Percentiles rank a stretch among this genome's conserved stretches.
Conservation (phyloP, 2,113 vertebrate species). For the Chamaetylas fuelleborni region DNA sequence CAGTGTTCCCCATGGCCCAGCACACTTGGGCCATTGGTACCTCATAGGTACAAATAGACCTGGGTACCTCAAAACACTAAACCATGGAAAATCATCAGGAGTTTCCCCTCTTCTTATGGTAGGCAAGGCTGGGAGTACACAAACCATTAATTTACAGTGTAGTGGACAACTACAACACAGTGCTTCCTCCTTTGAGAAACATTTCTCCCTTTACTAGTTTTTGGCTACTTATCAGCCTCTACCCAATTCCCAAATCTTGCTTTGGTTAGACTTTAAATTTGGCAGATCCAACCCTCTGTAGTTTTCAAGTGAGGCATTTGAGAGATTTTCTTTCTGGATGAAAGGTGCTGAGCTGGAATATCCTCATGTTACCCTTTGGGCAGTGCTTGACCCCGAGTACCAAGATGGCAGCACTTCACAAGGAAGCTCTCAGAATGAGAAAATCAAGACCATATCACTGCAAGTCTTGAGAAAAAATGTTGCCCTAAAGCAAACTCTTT, state of each 20-base stretch:
- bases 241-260: not conserved
- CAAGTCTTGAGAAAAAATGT: slow-evolving; percentile 4
- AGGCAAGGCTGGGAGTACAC: not conserved
- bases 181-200: not conserved
- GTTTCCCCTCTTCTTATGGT: not conserved
- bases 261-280: not conserved
- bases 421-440: not conserved
- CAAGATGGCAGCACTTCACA: not conserved
- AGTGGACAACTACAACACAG: not conserved
- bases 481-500: not conserved
- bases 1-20: not conserved
- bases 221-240: rapidly evolving
- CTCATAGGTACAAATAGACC: too few relatives aligned
- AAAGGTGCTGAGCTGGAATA: not conserved
- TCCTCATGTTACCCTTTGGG: not conserved
- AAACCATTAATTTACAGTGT: not conserved
- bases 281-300: not conserved
- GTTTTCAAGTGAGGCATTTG: not conserved
- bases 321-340: not conserved
- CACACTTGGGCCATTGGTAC: not conserved
- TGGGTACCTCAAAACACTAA: not conserved
- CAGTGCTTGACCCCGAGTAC: not conserved
- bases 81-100: not conserved
- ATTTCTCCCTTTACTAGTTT: not conserved
- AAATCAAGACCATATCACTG: not conserved